Evolutionary conservation across 2,888 invertebrate genomes (phyloP).

Genomic region (Diabrotica balteata): DNA sequence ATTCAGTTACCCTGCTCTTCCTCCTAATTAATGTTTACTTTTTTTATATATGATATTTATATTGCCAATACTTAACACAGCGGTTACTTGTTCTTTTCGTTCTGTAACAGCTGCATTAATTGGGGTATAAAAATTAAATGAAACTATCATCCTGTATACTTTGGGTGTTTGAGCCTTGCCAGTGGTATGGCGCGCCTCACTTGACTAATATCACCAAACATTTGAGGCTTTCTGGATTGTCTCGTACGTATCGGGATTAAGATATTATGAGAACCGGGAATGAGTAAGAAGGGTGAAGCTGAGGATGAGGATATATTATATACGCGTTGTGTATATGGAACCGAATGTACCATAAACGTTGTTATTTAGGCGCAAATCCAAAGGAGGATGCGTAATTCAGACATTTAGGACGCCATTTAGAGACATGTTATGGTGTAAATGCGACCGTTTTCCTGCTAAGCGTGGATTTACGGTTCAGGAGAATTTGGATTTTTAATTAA

Average conservation of each 20-base stretch:
- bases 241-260: constrained; percentile 15
- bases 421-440: not conserved
- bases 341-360: not conserved
- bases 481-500: no score
- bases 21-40: no score
- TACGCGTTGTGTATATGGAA: constrained; percentile 8
- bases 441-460: no score
- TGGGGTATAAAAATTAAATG: no score
- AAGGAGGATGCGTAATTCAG: not conserved
- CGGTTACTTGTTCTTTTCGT: no score
- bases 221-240: constrained; percentile 10
- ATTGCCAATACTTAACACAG: no score
- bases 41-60: no score
- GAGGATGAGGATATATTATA: not conserved
- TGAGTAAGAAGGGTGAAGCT: constrained; percentile 1
- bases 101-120: no score
- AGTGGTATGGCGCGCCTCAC: not conserved
- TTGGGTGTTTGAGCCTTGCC: not conserved
- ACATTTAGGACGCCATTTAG: not conserved
- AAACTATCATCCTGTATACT: not conserved
- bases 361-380: not conserved
- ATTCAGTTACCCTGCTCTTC: no score
- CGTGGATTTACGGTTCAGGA: no score
- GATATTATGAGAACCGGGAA: constrained; percentile 10
- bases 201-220: constrained; percentile 5